A percentile compares a stretch with the other conserved stretches of the same genome.
These are phyloP conservation scores for Ibycter americanus DNA, from an alignment of 2,797 vertebrate genomes.

Conservation along the genomic window DNA sequence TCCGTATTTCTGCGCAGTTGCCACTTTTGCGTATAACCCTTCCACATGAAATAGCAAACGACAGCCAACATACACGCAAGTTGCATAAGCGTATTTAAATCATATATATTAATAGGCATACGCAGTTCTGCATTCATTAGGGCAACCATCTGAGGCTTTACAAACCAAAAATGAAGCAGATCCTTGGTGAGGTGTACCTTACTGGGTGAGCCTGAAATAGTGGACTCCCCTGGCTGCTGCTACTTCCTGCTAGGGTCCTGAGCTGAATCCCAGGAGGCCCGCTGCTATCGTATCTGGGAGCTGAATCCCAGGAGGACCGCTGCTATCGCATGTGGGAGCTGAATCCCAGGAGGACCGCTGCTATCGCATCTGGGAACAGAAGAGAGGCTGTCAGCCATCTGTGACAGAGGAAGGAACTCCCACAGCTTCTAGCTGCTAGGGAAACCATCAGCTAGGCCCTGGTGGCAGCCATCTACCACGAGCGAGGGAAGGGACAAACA, in stretches of 20 bases:
- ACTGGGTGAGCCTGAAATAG: neutral
- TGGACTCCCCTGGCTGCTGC: neutral
- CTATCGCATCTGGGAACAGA: neutral
- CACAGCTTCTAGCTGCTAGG: neutral
- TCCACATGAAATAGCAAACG: neutral
- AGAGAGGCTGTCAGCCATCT: neutral
- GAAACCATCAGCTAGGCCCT: neutral
- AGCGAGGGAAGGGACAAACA: neutral
- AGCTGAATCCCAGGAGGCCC: neutral
- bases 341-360: neutral
- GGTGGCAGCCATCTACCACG: neutral
- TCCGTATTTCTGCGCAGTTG: neutral
- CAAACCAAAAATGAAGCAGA: neutral
- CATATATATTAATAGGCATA: accelerated
- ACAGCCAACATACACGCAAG: accelerated
- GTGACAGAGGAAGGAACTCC: neutral
- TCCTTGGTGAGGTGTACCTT: neutral
- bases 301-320: neutral
- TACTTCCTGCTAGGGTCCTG: accelerated
- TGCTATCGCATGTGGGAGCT: accelerated
- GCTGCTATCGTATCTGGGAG: accelerated
- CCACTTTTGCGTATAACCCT: neutral
- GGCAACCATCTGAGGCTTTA: neutral
- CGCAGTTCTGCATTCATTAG: neutral
- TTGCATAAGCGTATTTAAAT: neutral